These are phyloP conservation scores for Paedocypris micromegethes DNA, from an alignment of 2,797 vertebrate genomes.

Conservation along the genomic window DNA sequence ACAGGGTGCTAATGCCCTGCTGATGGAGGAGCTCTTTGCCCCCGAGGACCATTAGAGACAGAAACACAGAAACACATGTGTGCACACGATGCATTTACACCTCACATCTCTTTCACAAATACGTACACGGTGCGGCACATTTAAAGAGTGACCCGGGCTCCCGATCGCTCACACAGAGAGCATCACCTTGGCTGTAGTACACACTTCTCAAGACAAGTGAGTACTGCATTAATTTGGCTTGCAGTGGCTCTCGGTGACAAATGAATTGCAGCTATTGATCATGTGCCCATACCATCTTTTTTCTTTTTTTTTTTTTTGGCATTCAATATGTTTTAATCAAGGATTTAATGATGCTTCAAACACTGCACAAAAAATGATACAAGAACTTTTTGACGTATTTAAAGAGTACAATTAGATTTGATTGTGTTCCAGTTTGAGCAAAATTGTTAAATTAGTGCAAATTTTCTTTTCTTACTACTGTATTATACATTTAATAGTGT, in stretches of 20 bases:
- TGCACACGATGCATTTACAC: slow-evolving; percentile 26
- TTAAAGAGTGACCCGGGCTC: slow-evolving; percentile 11
- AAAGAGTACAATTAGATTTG: too few species aligned
- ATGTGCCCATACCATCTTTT: slow-evolving; percentile 18
- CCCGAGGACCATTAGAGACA: slow-evolving; percentile 86
- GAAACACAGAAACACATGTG: slow-evolving; percentile 26
- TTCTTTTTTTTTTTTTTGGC: too few species aligned
- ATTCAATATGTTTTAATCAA: too few species aligned
- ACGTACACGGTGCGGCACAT: slow-evolving; percentile 26
- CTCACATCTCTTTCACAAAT: slow-evolving; percentile 32
- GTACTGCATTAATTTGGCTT: slow-evolving; percentile 8
- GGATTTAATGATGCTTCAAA: too few species aligned
- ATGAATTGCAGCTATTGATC: slow-evolving; percentile 38
- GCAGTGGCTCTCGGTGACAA: slow-evolving; percentile 31
- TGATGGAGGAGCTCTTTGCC: slow-evolving; percentile 90
- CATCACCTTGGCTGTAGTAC: slow-evolving; percentile 11
- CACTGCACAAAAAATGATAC: too few species aligned
- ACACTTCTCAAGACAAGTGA: slow-evolving; percentile 6
- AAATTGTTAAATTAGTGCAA: too few species aligned
- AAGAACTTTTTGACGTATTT: too few species aligned
- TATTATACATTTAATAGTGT: too few species aligned
- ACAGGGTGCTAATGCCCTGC: slow-evolving; percentile 87
- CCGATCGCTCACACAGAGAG: slow-evolving; percentile 25
- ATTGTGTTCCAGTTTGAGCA: too few species aligned
- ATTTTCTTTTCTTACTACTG: too few species aligned